Conservation (phyloP, 2,888 invertebrate species). For the Caenorhabditis auriculariae region DNA sequence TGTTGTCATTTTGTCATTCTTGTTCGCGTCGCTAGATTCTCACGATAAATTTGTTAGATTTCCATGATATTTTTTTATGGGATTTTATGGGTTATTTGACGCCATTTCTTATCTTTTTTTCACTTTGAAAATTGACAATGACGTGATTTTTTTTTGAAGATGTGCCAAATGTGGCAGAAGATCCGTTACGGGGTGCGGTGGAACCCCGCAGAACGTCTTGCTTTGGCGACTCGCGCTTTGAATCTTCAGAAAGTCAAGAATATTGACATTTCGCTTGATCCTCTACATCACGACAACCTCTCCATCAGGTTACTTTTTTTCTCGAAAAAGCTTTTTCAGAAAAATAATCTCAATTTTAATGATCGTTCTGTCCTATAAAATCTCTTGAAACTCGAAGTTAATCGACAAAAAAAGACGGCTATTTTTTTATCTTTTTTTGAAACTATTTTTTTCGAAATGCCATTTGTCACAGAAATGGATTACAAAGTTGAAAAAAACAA, state of each 20-base stretch:
- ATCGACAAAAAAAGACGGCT: no score
- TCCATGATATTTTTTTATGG: neutral
- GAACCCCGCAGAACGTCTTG: slow-evolving; percentile 51
- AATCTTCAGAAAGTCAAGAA: slow-evolving; percentile 40
- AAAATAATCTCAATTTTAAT: no score
- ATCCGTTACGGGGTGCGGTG: slow-evolving; percentile 59
- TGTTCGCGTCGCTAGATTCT: neutral
- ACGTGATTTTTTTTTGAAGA: slow-evolving; percentile 13
- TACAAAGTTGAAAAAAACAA: no score
- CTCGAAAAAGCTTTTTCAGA: no score
- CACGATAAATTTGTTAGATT: neutral
- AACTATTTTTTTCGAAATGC: no score
- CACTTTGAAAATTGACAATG: neutral
- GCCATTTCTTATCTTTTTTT: neutral
- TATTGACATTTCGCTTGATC: slow-evolving; percentile 57
- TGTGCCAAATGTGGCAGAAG: slow-evolving; percentile 59
- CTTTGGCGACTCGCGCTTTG: slow-evolving; percentile 50
- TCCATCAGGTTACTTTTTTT: slow-evolving; percentile 41
- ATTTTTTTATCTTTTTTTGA: no score
- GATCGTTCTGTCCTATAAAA: no score
- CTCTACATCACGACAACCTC: slow-evolving; percentile 49
- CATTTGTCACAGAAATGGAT: no score
- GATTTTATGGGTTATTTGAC: neutral
- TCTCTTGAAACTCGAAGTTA: no score
- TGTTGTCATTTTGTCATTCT: neutral